Evolutionary conservation across 2,113 vertebrate species (phyloP), one percentile per base, ranked within the genome.

Genomic region (Gallinago media): DNA sequence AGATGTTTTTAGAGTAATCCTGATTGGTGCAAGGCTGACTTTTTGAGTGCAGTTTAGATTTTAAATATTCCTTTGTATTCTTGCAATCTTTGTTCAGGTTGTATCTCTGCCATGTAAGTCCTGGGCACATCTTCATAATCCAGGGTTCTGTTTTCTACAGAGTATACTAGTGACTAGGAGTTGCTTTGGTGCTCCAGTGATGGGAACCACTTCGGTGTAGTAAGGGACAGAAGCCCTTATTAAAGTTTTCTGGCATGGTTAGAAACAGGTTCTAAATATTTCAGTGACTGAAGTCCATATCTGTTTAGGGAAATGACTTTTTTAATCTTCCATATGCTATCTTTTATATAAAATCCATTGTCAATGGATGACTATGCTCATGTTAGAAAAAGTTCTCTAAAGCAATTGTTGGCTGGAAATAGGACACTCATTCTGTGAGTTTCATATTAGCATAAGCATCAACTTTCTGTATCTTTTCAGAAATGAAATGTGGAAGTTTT

Each of bases 381-480:
- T 55, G 36, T 34, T 58, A 67, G 47, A 50, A 67, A 82, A 46
- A 82, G 13, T 36, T 74, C 49, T 52, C 42, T 50, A 46, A 71
- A 50, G 47, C 32, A 20, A 20, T 47, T 55, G 5, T 59, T 65
- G 32, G 10, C 16, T 66, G 17, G 46, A 55, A 83, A 56, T 15
- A 49, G 15, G 52, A 9, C 27, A 15, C 9, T 88, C 29, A 6
- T 47, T 76, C n/a, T 31, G 2, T 12, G 27, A 22, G 17, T 55
- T 17, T 67, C 78, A 20, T 52, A 34, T 52, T 50, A 83, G 34
- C 46, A 62, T 42, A 58, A 85, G 54, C 27, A 49, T 46, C 27
- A 34, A 1, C 46, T 85, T 61, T 66, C 59, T 80, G 3, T 84
- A 12, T 77, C 72, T 84, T 95, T 93, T 86, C 88, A 97, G 96